These are phyloP conservation scores for Baccha elongata DNA, from an alignment of 2,888 invertebrate genomes.

Conservation along the genomic window DNA sequence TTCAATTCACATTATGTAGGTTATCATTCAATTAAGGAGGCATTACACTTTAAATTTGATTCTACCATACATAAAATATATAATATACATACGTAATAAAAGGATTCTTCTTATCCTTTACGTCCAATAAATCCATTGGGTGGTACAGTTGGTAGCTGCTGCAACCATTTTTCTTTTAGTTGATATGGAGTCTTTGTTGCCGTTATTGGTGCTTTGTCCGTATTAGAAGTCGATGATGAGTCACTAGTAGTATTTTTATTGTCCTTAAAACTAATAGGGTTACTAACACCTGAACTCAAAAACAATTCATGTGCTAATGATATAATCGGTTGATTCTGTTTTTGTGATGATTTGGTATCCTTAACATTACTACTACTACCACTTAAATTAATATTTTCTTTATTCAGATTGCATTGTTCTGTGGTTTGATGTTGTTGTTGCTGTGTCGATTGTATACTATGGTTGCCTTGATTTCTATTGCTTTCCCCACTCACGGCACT, in stretches of 20 bases:
- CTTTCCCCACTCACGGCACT: constrained; percentile 35
- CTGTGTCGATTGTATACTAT: constrained; percentile 32
- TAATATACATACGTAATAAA: constrained; percentile 16
- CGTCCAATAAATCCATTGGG: constrained; percentile 81
- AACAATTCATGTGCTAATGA: constrained; percentile 50
- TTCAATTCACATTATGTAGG: no score
- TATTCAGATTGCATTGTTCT: constrained; percentile 70
- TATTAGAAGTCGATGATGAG: constrained; percentile 56
- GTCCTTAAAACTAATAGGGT: constrained; percentile 62
- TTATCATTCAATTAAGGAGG: no score
- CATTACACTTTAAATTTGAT: no score
- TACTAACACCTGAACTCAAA: constrained; percentile 53
- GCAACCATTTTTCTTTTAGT: constrained; percentile 80
- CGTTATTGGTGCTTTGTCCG: constrained; percentile 34
- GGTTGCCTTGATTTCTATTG: constrained; percentile 54
- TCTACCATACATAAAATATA: no score
- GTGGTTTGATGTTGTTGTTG: constrained; percentile 46
- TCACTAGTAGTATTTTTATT: constrained; percentile 50
- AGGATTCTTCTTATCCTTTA: constrained; percentile 76
- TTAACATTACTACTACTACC: constrained; percentile 56
- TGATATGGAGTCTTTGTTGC: constrained; percentile 73
- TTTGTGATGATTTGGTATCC: constrained; percentile 67
- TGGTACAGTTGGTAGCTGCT: constrained; percentile 76
- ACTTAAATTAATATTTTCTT: constrained; percentile 60
- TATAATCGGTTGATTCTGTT: constrained; percentile 58